Evolutionary conservation across 2,113 vertebrate species (phyloP), one percentile per base, ranked within the genome.

Genomic region (Lepidothrix coronata): DNA sequence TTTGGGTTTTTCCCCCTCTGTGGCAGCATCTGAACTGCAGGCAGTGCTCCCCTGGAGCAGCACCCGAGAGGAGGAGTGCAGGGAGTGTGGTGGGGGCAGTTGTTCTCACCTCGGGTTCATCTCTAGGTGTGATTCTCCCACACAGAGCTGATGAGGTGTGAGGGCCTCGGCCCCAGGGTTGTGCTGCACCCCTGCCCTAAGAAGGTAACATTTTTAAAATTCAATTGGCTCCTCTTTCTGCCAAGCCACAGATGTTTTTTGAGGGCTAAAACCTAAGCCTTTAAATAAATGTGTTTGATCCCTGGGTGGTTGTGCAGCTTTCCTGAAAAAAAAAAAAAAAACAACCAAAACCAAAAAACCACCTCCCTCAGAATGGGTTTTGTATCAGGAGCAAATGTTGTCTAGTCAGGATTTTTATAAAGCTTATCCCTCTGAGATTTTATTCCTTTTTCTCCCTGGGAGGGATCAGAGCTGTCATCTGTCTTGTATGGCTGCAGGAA

Each of bases 221-320:
- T 49, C 92, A 6, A 0, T 37, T 31, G 39, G 7, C 66, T 37
- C 8, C 9, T 48, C 27, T 46, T 21, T 8, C 78, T 92, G 96
- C 91, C 91, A 93, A 95, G 75, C 83, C 93, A 16, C 94, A 72
- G 88, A 85, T 95, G 48, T 51, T 82, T 89, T 91, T 55, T 35
- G 49, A 93, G 81, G 78, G 79, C 43, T 97, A 49, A 80, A 94
- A 65, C 17, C 51, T 37, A 74, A 96, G 88, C 88, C 59, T 88
- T 94, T 76, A 90, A 95, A 89, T 89, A 84, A 81, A 85, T 14
- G 55, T 54, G 58, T 85, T 90, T 85, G 88, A 91, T 95, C 92
- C 70, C 67, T 70, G 88, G 66, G 88, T 68, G 78, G 70, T 9
- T 85, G 30, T 10, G 74, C 48, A 25, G 92, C 27, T 89, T 68